These are phyloP conservation scores for Crambe crambe DNA, from an alignment of 37 sponge, comb jelly and placozoan species.

Conservation along the genomic window DNA sequence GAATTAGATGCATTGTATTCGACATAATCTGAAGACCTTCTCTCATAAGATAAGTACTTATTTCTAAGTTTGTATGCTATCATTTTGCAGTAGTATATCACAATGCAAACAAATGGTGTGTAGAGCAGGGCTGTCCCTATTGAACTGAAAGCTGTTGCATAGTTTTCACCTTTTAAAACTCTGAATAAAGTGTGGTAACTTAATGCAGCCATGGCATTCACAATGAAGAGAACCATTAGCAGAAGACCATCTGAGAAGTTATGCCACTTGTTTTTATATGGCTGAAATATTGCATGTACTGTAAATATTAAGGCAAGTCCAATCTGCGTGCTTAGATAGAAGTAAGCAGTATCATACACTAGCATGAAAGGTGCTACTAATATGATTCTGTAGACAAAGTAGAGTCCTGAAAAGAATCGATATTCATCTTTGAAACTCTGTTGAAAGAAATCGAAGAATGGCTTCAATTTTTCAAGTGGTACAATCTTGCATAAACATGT, in stretches of 20 bases:
- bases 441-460: slow-evolving; percentile 11
- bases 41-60: too few relatives aligned
- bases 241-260: slow-evolving; percentile 2
- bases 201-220: slow-evolving; percentile 1
- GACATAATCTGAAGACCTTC: too few relatives aligned
- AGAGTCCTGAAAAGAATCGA: slow-evolving; percentile 14
- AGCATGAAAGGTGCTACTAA: background rate
- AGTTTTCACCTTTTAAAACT: too few relatives aligned
- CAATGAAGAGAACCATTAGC: background rate
- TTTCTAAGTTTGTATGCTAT: background rate
- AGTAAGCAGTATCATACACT: too few relatives aligned
- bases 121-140: background rate
- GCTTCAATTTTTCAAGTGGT: background rate
- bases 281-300: background rate
- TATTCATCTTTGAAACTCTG: slow-evolving; percentile 5
- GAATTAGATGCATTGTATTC: too few relatives aligned
- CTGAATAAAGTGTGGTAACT: too few relatives aligned
- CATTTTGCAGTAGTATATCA: background rate
- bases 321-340: background rate
- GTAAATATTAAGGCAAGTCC: background rate
- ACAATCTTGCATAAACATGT: background rate
- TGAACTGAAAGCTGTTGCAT: background rate
- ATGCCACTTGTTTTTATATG: background rate
- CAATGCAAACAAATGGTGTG: background rate
- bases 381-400: slow-evolving; percentile 1